These are phyloP conservation scores for Parthenolecanium corni DNA, from an alignment of 2,888 invertebrate genomes.

Conservation along the genomic window DNA sequence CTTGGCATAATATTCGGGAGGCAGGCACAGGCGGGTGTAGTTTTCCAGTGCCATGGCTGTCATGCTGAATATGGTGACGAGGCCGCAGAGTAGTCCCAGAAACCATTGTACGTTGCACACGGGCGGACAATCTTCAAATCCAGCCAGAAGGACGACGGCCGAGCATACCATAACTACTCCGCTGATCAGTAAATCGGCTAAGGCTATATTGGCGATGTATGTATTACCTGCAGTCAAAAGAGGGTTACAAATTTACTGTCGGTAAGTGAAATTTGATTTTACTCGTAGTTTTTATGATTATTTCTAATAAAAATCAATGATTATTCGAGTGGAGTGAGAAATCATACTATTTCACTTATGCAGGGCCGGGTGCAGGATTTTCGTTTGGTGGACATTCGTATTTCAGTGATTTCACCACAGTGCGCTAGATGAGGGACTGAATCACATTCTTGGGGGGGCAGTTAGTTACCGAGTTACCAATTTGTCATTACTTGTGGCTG, in stretches of 20 bases:
- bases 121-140: slow-evolving; percentile 45
- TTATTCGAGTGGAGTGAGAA: no score
- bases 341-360: no score
- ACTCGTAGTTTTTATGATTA: no score
- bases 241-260: background rate
- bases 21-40: slow-evolving; percentile 51
- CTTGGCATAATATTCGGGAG: slow-evolving; percentile 43
- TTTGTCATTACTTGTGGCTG: no score
- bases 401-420: no score
- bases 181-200: slow-evolving; percentile 60
- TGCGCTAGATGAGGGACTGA: no score
- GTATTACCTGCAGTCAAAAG: slow-evolving; percentile 47
- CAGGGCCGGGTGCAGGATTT: no score
- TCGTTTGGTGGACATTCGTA: no score
- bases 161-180: slow-evolving; percentile 56
- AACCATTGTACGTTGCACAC: slow-evolving; percentile 58
- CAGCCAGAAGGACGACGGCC: slow-evolving; percentile 56
- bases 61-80: slow-evolving; percentile 51
- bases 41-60: slow-evolving; percentile 55
- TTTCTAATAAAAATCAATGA: no score
- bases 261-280: no score
- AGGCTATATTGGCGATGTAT: slow-evolving; percentile 56
- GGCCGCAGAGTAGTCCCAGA: slow-evolving; percentile 52
- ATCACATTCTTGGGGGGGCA: no score
- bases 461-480: no score